A percentile compares a stretch with the other conserved stretches of the same genome.
Conservation (phyloP, 2,888 invertebrate species). For the Linnaemya vulpina region DNA sequence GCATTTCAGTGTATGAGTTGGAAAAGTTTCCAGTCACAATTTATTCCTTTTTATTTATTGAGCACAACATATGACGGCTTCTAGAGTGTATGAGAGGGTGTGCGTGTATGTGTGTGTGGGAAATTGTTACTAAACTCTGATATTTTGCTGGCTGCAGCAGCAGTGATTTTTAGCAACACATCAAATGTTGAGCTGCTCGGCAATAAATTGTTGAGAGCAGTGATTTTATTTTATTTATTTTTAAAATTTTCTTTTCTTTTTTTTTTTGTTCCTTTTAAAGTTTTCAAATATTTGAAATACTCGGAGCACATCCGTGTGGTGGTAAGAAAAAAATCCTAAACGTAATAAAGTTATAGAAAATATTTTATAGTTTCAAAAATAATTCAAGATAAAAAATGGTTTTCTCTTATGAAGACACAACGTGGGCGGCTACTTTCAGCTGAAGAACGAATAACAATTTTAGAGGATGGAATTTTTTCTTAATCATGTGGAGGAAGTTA, state of each 20-base stretch:
- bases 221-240: too few species aligned
- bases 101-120: neutral
- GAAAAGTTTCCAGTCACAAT: neutral
- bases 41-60: slow-evolving; percentile 7
- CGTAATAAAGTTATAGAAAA: slow-evolving; percentile 53
- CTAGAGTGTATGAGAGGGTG: neutral
- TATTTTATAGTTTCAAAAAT: slow-evolving; percentile 10
- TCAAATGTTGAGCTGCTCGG: slow-evolving; percentile 44
- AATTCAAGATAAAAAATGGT: neutral
- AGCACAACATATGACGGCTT: neutral
- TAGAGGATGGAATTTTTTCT: too few species aligned
- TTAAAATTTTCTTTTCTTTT: too few species aligned
- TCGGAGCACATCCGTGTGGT: neutral
- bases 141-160: slow-evolving; percentile 21
- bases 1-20: neutral
- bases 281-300: slow-evolving; percentile 47
- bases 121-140: slow-evolving; percentile 21
- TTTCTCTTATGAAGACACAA: neutral
- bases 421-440: too few species aligned
- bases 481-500: too few species aligned
- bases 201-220: slow-evolving; percentile 54
- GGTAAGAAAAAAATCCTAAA: neutral
- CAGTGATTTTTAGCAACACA: slow-evolving; percentile 63
- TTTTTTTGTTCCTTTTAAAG: slow-evolving; percentile 20
- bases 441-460: neutral